phyloP scores from a whole-genome alignment of 2,797 vertebrate genomes.

The Sandelia bainsii region DNA sequence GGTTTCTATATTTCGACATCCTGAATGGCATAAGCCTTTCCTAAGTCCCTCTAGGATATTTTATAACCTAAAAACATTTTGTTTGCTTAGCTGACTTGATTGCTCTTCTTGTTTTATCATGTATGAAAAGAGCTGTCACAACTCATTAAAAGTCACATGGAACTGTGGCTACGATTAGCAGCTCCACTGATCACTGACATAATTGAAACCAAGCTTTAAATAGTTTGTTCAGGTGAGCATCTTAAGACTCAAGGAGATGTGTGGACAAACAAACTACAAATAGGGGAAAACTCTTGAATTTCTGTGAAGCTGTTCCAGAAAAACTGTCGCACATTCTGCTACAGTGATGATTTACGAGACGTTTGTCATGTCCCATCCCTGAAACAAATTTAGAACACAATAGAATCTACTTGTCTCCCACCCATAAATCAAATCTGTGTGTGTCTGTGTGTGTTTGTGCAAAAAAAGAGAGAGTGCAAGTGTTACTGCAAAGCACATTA shows the following conservation, averaged over 20 bases:
- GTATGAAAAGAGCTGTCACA: constrained; percentile 16
- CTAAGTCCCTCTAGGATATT: neutral
- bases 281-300: constrained; percentile 41
- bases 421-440: constrained; percentile 62
- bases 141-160: constrained; percentile 49
- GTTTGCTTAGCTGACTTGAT: neutral
- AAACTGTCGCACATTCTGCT: neutral
- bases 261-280: constrained; percentile 40
- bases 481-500: constrained; percentile 41
- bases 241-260: neutral
- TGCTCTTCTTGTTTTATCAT: neutral
- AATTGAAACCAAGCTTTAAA: constrained; percentile 44
- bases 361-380: constrained; percentile 44
- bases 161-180: constrained; percentile 30
- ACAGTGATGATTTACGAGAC: constrained; percentile 49
- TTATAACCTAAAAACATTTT: neutral
- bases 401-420: constrained; percentile 57
- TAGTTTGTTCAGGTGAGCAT: constrained; percentile 45
- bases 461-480: constrained; percentile 18
- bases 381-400: constrained; percentile 72
- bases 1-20: neutral
- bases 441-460: constrained; percentile 7
- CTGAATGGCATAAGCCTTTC: neutral
- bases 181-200: constrained; percentile 22
- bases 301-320: constrained; percentile 1